These are phyloP conservation scores for Leptodactylus fuscus DNA, from an alignment of 2,113 vertebrate species.

Conservation along the genomic window DNA sequence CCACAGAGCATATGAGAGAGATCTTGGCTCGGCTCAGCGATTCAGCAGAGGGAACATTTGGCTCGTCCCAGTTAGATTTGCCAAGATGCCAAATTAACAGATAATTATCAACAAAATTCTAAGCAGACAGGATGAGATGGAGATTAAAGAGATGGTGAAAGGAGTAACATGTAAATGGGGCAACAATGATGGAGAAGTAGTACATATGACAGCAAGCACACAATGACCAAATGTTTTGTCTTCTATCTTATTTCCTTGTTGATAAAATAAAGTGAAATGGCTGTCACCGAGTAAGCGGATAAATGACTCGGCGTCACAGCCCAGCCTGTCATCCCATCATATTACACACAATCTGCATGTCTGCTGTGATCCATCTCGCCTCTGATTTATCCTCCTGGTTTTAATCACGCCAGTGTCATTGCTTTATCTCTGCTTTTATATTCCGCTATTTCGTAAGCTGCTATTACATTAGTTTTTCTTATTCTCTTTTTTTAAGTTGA, in stretches of 20 bases:
- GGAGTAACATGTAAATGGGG: background rate
- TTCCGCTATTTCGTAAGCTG: too few relatives aligned
- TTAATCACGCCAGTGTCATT: background rate
- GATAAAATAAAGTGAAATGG: background rate
- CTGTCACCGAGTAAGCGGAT: background rate
- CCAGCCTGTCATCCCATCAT: background rate
- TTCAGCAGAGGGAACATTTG: constrained; percentile 55
- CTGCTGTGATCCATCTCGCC: background rate
- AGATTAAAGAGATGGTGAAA: constrained; percentile 31
- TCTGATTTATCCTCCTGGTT: background rate
- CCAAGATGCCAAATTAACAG: constrained; percentile 56
- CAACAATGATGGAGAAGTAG: background rate
- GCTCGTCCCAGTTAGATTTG: constrained; percentile 32
- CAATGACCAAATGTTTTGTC: background rate
- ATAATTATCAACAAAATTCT: constrained; percentile 58
- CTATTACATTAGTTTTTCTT: too few relatives aligned
- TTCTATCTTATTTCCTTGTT: background rate
- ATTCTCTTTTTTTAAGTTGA: too few relatives aligned
- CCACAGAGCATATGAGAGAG: constrained; percentile 42
- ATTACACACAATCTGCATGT: background rate
- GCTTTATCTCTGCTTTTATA: too few relatives aligned
- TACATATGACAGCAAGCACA: background rate
- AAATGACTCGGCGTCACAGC: background rate
- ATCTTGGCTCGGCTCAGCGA: constrained; percentile 28
- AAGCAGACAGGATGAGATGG: background rate